Base-by-base conservation (phyloP, 2,888 invertebrate genomes). In the Rotaria socialis region DNA sequence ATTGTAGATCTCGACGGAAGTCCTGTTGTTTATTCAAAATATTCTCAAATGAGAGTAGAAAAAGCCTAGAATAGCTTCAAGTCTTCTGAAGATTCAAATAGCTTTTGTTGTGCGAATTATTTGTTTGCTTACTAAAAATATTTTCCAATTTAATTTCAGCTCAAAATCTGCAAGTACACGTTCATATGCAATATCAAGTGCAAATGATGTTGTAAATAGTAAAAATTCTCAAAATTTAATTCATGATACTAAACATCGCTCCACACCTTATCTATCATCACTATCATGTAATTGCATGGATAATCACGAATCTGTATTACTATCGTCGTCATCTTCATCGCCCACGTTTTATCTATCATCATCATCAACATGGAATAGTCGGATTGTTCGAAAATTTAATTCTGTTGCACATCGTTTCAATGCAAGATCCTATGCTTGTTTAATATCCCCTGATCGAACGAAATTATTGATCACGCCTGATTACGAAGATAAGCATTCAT, bases 401-500 rank as follows among this genome's bases (percentile, higher is more conserved):
- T 56, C 84, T 24, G 22, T 84, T 47, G 52, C 50, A 0, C 55
- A 56, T n/a, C 67, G 47, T 52, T 85, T 85, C 19, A 85, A 85
- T 80, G 58, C 56, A 5, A 16, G 85, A 22, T 58, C 85, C 4
- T 85, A 85, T 58, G 47, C 85, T n/a, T 67, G 75, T 43, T 56
- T 85, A 55, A 85, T 85, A 47, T 56, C 56, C 10, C 85, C 85
- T 35, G 85, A 85, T 56, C 43, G 52, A 50, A 75, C 52, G 8
- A 27, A 55, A 35, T 80, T 85, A 58, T 43, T 85, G 19, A 75
- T 85, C 10, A 74, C 85, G 41, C 85, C 85, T n/a, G 85, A 85
- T 56, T 85, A 85, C 50, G 85, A 85, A 47, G 55, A 47, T 55
- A 85, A 75, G 14, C 58, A 85, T 80, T 85, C 85, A 24, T 85